Conservation (phyloP, 2,797 vertebrate species). For the Pristis pectinata region DNA sequence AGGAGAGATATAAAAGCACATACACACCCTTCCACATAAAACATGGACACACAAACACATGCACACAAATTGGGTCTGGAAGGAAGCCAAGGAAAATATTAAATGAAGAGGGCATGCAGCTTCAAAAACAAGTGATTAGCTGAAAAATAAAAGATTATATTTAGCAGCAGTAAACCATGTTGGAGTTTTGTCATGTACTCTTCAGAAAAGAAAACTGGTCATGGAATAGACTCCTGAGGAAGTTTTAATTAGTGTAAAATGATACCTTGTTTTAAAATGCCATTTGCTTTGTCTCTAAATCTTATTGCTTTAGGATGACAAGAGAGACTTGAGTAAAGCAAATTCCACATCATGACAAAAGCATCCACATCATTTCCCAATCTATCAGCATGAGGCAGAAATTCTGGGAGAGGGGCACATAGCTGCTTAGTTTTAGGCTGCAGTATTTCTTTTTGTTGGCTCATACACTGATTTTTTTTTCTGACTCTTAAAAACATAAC, state of each 20-base stretch:
- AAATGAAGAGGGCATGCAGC: not conserved
- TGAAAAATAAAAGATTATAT: not conserved
- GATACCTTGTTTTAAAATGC: not conserved
- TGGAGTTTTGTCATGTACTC: not conserved
- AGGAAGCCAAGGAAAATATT: constrained; percentile 7
- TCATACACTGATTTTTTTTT: not conserved
- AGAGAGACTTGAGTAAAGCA: not conserved
- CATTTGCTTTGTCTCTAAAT: not conserved
- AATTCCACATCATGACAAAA: constrained; percentile 30
- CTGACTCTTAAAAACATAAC: not conserved
- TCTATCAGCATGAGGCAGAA: constrained; percentile 15
- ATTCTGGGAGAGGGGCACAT: not conserved
- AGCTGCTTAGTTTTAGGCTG: not conserved
- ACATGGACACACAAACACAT: not conserved
- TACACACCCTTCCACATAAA: not conserved
- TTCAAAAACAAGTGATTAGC: constrained; percentile 6
- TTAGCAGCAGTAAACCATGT: not conserved
- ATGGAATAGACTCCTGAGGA: not conserved
- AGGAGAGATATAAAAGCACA: not conserved
- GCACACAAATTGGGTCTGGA: not conserved
- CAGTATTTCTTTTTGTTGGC: constrained; percentile 26
- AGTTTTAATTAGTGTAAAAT: not conserved
- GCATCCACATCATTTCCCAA: constrained; percentile 18
- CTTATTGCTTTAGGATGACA: not conserved
- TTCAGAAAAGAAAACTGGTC: not conserved